Evolutionary conservation across 2,797 vertebrate genomes (phyloP).

Genomic region (Hipposideros larvatus): DNA sequence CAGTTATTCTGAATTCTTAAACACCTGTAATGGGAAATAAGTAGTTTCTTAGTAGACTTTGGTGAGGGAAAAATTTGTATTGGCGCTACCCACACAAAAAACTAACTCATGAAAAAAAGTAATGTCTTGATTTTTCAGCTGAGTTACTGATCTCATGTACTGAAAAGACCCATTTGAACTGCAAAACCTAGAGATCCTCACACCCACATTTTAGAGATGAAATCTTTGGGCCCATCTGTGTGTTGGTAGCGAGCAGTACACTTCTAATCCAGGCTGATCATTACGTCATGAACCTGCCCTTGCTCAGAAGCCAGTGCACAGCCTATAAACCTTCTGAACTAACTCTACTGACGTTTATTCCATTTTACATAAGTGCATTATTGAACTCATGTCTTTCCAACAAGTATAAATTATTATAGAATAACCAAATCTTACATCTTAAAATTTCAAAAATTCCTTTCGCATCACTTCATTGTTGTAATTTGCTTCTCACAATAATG

Average conservation of each 20-base stretch:
- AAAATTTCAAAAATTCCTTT: slow-evolving; percentile 15
- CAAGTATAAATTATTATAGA: slow-evolving; percentile 13
- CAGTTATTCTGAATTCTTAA: background rate
- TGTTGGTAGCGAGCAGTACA: background rate
- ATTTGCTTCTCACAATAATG: background rate
- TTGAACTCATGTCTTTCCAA: slow-evolving; percentile 1
- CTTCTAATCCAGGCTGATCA: background rate
- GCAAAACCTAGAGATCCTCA: background rate
- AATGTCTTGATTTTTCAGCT: background rate
- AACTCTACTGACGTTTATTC: background rate
- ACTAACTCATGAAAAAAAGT: background rate
- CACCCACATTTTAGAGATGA: background rate
- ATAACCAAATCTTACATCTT: background rate
- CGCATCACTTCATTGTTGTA: background rate
- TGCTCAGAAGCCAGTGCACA: background rate
- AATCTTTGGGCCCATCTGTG: background rate
- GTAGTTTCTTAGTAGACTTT: background rate
- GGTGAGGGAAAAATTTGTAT: background rate
- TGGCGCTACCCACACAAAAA: background rate
- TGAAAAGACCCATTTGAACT: background rate
- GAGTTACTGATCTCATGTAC: background rate
- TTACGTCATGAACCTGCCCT: background rate
- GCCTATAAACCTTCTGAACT: background rate
- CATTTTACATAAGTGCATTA: background rate
- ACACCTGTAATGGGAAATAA: background rate